Evolutionary conservation across 2,797 vertebrate genomes (phyloP).

Genomic region (Hyperoplus immaculatus): DNA sequence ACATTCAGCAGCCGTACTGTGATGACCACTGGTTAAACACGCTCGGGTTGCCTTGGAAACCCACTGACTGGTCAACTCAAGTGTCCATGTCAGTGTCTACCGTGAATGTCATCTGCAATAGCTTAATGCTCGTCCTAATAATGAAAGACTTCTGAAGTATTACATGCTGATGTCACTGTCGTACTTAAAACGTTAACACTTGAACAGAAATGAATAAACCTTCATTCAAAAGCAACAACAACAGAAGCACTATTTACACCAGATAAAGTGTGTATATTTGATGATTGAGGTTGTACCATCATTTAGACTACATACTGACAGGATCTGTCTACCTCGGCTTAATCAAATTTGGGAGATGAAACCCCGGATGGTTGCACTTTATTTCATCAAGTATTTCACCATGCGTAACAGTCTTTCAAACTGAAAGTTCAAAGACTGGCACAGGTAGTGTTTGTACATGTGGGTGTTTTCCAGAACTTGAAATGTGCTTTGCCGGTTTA

Average conservation of each 20-base stretch:
- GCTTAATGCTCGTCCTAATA: slow-evolving; percentile 29
- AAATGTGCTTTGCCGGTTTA: slow-evolving; percentile 30
- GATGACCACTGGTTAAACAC: slow-evolving; percentile 45
- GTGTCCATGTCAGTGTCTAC: slow-evolving; percentile 42
- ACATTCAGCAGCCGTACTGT: slow-evolving; percentile 38
- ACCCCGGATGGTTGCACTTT: background rate
- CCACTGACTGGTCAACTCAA: slow-evolving; percentile 49
- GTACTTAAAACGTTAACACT: background rate
- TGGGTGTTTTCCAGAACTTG: slow-evolving; percentile 27
- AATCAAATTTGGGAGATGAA: background rate
- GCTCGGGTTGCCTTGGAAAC: slow-evolving; percentile 77
- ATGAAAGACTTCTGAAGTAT: slow-evolving; percentile 19
- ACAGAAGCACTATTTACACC: background rate
- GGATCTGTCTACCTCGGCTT: slow-evolving; percentile 1
- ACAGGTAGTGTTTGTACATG: background rate
- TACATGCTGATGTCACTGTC: background rate
- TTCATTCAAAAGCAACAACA: background rate
- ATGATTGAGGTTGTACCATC: background rate
- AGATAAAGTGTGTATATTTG: background rate
- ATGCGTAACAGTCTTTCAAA: background rate
- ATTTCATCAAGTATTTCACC: background rate
- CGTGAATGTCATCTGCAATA: slow-evolving; percentile 56
- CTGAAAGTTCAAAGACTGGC: background rate
- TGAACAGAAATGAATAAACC: background rate
- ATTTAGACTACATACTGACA: background rate